A percentile compares a stretch with the other conserved stretches of the same genome.
phyloP scores from a whole-genome alignment of 2,888 invertebrate genomes.

The Linhomoeus sp. region DNA sequence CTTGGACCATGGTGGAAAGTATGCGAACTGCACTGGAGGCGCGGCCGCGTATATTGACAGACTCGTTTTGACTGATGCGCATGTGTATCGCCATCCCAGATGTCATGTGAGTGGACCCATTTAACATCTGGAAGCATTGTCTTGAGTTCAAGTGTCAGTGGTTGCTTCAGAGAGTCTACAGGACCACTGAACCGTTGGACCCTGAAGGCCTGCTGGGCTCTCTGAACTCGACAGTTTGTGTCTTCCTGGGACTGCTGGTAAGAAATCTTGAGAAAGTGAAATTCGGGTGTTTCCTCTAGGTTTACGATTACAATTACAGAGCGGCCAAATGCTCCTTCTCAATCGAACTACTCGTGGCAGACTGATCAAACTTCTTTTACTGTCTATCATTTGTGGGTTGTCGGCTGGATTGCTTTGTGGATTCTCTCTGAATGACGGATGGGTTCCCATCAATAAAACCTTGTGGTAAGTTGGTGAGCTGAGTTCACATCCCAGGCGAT shows the following conservation, averaged over 20 bases:
- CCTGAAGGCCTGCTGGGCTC: conserved; percentile 67
- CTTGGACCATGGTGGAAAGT: conserved; percentile 23
- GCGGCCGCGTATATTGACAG: conserved; percentile 61
- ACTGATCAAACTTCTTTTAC: conserved; percentile 52
- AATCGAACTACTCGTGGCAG: conserved; percentile 37
- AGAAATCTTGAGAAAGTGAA: too few relatives aligned
- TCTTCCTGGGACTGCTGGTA: conserved; percentile 33
- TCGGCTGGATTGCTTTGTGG: conserved; percentile 45
- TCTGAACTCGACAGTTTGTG: conserved; percentile 31
- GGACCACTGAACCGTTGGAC: conserved; percentile 51
- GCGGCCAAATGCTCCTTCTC: conserved; percentile 51
- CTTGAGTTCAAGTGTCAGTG: too few relatives aligned
- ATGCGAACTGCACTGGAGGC: conserved; percentile 59
- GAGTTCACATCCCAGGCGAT: too few relatives aligned
- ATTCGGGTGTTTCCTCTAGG: too few relatives aligned
- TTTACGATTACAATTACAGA: conserved; percentile 47
- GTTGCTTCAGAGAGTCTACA: too few relatives aligned
- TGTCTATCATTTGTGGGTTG: conserved; percentile 41
- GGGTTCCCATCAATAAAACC: conserved; percentile 75
- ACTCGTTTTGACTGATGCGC: conserved; percentile 47
- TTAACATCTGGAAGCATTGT: too few relatives aligned
- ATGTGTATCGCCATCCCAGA: conserved; percentile 54
- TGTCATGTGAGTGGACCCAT: conserved; percentile 20
- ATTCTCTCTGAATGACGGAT: conserved; percentile 52
- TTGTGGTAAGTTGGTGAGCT: conserved; percentile 72